Conservation (phyloP, 2,888 invertebrate species). For the Stenolophus ochropezus region DNA sequence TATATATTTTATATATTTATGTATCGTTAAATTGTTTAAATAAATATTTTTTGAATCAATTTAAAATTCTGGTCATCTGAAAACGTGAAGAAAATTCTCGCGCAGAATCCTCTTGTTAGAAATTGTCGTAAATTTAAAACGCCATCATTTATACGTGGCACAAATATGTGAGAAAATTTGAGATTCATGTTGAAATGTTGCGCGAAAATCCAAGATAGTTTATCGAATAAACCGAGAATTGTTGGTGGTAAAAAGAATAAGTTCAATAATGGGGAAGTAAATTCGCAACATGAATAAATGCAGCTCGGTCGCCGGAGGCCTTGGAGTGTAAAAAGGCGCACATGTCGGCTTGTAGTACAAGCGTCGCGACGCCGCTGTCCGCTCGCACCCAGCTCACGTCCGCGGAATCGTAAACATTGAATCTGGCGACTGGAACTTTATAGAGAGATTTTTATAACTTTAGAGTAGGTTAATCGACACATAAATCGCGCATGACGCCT, state of each 20-base stretch:
- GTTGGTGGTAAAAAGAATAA: conserved; percentile 1
- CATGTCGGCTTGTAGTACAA: conserved; percentile 32
- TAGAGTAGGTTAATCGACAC: conserved; percentile 60
- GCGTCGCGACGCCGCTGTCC: neutral
- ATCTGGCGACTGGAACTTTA: conserved; percentile 50
- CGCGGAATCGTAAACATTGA: conserved; percentile 57
- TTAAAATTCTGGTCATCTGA: neutral
- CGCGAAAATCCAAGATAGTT: neutral
- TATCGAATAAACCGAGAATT: neutral
- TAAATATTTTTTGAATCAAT: too few species aligned
- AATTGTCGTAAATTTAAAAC: neutral
- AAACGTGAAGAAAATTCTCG: neutral
- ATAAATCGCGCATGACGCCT: conserved; percentile 58
- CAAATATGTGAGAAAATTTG: neutral
- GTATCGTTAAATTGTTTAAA: too few species aligned
- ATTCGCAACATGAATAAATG: conserved; percentile 37
- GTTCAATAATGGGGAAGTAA: conserved; percentile 16
- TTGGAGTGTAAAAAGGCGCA: conserved; percentile 29
- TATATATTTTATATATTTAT: too few species aligned
- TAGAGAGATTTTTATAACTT: conserved; percentile 62
- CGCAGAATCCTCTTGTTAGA: neutral
- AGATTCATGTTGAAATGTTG: neutral
- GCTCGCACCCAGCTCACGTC: conserved; percentile 42
- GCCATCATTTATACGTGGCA: neutral
- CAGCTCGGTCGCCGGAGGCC: neutral